Conservation (phyloP, 1,140 invertebrate genomes). For the Trichonephila clavipes region DNA sequence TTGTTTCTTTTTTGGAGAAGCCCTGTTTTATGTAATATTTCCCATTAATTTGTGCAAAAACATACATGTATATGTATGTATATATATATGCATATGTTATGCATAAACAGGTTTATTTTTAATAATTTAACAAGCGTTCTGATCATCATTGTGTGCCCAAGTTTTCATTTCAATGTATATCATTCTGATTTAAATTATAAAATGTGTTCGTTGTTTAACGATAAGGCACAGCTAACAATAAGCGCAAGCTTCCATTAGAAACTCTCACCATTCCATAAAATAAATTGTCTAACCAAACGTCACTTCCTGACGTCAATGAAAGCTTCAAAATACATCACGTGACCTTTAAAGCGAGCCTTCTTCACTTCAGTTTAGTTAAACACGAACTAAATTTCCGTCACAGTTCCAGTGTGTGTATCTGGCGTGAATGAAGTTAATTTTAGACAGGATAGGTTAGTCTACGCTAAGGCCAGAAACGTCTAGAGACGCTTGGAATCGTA, state of each 20-base stretch:
- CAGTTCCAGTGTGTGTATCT: background rate
- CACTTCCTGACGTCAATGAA: background rate
- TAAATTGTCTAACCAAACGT: background rate
- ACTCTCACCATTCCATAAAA: background rate
- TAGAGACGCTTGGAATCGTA: background rate
- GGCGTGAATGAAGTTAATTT: slow-evolving; percentile 15
- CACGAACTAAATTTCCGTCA: slow-evolving; percentile 20
- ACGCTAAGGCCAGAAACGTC: background rate
- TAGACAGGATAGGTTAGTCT: background rate
- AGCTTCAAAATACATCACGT: background rate
- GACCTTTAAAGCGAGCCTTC: background rate
- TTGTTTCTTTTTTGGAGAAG: too few relatives aligned
- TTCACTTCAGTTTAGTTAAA: slow-evolving; percentile 7
- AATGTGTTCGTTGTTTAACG: too few relatives aligned
- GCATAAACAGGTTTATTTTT: too few relatives aligned
- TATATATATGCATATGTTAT: too few relatives aligned
- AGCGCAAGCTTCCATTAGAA: background rate
- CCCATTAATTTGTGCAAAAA: too few relatives aligned
- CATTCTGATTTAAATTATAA: too few relatives aligned
- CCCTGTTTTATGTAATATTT: too few relatives aligned
- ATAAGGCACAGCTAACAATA: background rate
- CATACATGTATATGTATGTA: too few relatives aligned
- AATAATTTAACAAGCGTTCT: too few relatives aligned
- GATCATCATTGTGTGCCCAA: too few relatives aligned
- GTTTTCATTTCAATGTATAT: too few relatives aligned